Evolutionary conservation across 2,113 vertebrate genomes (phyloP).

Genomic region (Barnardius zonarius): DNA sequence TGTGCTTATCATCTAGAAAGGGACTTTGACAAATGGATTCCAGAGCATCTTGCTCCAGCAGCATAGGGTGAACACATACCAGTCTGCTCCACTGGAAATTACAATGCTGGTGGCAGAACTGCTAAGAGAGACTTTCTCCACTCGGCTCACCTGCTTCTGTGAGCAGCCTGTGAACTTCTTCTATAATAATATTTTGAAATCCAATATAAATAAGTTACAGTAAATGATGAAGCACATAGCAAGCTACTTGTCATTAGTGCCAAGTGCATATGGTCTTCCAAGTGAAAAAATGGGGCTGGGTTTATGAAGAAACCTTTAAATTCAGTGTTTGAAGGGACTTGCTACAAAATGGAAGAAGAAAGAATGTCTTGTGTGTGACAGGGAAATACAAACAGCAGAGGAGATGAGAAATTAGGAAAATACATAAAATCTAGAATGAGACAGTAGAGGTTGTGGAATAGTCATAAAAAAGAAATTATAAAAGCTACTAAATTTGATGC

Average conservation of each 20-base stretch:
- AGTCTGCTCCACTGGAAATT: not conserved
- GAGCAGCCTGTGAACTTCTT: not conserved
- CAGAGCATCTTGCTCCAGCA: not conserved
- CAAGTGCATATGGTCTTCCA: not conserved
- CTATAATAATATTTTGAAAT: not conserved
- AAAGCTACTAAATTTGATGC: not conserved
- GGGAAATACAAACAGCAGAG: not conserved
- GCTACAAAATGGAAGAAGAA: not conserved
- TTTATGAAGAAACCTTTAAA: not conserved
- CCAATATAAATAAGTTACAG: not conserved
- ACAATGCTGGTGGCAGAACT: not conserved
- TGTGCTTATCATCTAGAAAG: not conserved
- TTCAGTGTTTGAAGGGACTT: not conserved
- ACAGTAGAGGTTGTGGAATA: not conserved
- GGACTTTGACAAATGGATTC: not conserved
- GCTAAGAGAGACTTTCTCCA: not conserved
- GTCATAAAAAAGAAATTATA: not conserved
- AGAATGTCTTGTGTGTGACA: not conserved
- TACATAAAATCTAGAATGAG: not conserved
- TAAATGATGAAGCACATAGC: not conserved
- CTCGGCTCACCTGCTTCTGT: not conserved
- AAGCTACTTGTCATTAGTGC: not conserved
- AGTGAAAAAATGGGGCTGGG: not conserved
- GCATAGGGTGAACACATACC: not conserved
- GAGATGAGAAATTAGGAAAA: conserved; percentile 5